Evolutionary conservation across 2,797 vertebrate species (phyloP).

Genomic region (Schizopygopsis malacanthus): DNA sequence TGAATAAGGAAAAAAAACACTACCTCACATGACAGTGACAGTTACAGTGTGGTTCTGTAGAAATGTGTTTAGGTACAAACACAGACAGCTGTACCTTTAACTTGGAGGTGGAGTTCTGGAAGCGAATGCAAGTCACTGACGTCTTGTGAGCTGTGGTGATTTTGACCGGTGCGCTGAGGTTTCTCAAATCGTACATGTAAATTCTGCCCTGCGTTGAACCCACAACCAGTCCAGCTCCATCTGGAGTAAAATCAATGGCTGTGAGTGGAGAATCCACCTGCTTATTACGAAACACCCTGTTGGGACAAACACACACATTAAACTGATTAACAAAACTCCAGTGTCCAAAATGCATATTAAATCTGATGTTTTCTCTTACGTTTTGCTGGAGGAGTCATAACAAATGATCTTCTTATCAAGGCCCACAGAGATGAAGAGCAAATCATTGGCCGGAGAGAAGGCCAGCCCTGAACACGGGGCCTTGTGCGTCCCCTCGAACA

Average conservation of each 20-base stretch:
- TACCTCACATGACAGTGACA: not conserved
- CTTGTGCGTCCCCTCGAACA: constrained; percentile 89
- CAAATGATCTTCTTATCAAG: constrained; percentile 97
- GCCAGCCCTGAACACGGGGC: constrained; percentile 91
- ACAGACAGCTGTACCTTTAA: constrained; percentile 68
- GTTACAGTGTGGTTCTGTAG: not conserved
- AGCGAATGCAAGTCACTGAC: constrained; percentile 90
- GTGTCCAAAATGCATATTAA: not conserved
- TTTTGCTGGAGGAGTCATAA: constrained; percentile 94
- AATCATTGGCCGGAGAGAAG: constrained; percentile 94
- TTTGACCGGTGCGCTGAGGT: constrained; percentile 86
- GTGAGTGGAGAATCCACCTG: constrained; percentile 90
- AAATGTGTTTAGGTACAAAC: not conserved
- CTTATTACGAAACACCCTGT: constrained; percentile 87
- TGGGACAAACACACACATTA: not conserved
- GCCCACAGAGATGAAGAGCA: constrained; percentile 92
- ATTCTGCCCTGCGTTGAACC: constrained; percentile 94
- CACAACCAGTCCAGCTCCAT: constrained; percentile 90
- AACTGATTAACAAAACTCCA: not conserved
- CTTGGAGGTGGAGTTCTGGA: constrained; percentile 80
- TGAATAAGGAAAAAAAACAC: not conserved
- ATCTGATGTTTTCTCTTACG: constrained; percentile 71
- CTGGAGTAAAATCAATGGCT: constrained; percentile 90
- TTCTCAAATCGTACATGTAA: constrained; percentile 95
- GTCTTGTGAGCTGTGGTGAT: constrained; percentile 89